phyloP scores from a whole-genome alignment of 1,140 invertebrate species.

The Andricus grossulariae region DNA sequence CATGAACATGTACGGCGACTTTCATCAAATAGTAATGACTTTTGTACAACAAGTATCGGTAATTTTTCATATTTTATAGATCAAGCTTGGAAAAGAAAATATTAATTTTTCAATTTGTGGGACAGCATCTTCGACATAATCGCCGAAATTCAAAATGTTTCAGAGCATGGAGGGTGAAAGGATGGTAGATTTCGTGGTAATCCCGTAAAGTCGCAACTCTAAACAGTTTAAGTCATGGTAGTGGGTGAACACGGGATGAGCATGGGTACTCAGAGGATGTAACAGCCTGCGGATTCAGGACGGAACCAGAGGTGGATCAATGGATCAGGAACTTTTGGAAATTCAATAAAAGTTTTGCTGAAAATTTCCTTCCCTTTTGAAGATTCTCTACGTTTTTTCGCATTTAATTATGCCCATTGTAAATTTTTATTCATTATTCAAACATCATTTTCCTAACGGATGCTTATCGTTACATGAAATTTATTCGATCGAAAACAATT shows the following conservation, averaged over 20 bases:
- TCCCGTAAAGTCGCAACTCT: constrained; percentile 71
- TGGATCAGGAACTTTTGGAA: constrained; percentile 51
- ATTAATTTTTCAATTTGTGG: too few species aligned
- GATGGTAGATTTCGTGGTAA: constrained; percentile 64
- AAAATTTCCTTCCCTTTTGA: not conserved
- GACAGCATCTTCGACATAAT: constrained; percentile 57
- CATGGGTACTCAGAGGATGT: constrained; percentile 53
- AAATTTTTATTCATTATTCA: too few species aligned
- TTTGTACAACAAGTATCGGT: too few species aligned
- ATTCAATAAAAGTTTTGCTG: constrained; percentile 53
- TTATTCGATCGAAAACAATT: too few species aligned
- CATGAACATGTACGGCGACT: too few species aligned
- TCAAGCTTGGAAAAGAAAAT: too few species aligned
- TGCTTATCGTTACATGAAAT: too few species aligned
- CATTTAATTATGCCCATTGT: not conserved
- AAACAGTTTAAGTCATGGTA: constrained; percentile 71
- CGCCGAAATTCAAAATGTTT: constrained; percentile 49
- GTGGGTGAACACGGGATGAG: constrained; percentile 46
- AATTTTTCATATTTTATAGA: too few species aligned
- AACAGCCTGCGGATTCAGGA: constrained; percentile 59
- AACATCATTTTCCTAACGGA: too few species aligned
- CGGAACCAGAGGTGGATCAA: constrained; percentile 47
- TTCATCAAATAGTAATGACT: too few species aligned
- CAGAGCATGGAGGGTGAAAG: constrained; percentile 43
- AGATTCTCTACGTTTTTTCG: not conserved